Base-by-base conservation (phyloP, 2,888 invertebrate genomes). In the Neoitamus cyanurus region DNA sequence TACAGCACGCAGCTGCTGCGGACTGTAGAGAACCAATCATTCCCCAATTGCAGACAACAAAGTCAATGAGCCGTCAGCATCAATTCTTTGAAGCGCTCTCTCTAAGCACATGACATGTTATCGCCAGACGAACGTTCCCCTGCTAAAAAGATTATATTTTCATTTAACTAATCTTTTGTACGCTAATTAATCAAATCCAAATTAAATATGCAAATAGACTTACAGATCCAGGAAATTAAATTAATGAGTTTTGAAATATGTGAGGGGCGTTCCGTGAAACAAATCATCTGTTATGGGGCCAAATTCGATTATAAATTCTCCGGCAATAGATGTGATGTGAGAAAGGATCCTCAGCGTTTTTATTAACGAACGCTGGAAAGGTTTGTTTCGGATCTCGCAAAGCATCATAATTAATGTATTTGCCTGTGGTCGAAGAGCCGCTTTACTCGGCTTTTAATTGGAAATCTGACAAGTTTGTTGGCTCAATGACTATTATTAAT, bases 191-290 rank as follows among this genome's bases (percentile, higher is more conserved):
- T 83, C 82, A 85, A 85, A 77, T 46, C 70, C 82, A 84, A 85
- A 85, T 85, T 85, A 85, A 85, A 85, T 85, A 85, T 85, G 84
- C 83, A 85, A 85, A 85, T 85, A 85, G 85, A 85, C 48, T 84
- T 83, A 37, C 73, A 42, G 83, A 84, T 77, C 69, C 68, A 83
- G 82, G 69, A 85, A 85, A 85, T 85, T 84, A 85, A 85, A 85
- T 85, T 84, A 85, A 85, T 85, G 85, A 85, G 84, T 85, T 85
- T 85, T 85, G 85, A 84, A 85, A 85, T 85, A 84, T 85, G 84
- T 75, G 78, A 46, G 84, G 83, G 85, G 85, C 85, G 85, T 85
- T 85, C 84, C 75, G 83, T 70, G 83, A 84, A 84, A 84, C 84
- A 85, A 85, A 84, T 83, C 84, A 84, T 85, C 83, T 42, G 73